Evolutionary conservation across 2,797 vertebrate genomes (phyloP).

Genomic region (Pempheris klunzingeri): DNA sequence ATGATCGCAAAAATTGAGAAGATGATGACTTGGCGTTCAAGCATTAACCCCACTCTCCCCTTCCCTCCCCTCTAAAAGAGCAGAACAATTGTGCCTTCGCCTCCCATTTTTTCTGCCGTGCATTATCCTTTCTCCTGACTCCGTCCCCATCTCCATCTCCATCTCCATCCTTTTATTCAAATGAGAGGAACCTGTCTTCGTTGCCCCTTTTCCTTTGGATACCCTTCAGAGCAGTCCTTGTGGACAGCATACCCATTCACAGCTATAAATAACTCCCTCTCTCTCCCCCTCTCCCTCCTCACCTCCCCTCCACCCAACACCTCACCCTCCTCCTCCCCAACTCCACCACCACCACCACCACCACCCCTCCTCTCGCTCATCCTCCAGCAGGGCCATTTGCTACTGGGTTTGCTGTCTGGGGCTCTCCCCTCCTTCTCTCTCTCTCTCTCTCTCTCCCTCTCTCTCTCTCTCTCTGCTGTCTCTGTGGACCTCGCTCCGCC

Average conservation of each 20-base stretch:
- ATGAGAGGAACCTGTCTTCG: conserved; percentile 74
- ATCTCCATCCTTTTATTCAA: conserved; percentile 75
- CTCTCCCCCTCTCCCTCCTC: conserved; percentile 30
- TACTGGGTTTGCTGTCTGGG: conserved; percentile 72
- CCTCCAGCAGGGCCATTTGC: conserved; percentile 73
- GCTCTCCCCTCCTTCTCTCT: conserved; percentile 71
- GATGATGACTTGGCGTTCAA: conserved; percentile 39
- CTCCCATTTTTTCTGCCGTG: conserved; percentile 38
- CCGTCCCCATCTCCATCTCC: conserved; percentile 16
- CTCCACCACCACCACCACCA: conserved; percentile 24
- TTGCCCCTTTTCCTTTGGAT: conserved; percentile 80
- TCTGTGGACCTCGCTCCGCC: conserved; percentile 54
- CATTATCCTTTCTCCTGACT: conserved; percentile 48
- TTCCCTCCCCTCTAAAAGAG: conserved; percentile 3
- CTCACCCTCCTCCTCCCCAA: conserved; percentile 37
- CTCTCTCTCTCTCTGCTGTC: conserved; percentile 44
- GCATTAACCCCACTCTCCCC: conserved; percentile 16
- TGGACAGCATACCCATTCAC: conserved; percentile 84
- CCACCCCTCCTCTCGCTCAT: conserved; percentile 63
- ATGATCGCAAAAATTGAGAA: conserved; percentile 35
- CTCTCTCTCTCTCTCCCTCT: conserved; percentile 44
- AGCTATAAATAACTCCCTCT: conserved; percentile 86
- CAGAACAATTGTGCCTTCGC: conserved; percentile 30
- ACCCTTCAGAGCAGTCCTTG: conserved; percentile 86
- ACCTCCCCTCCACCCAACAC: conserved; percentile 38